phyloP scores from a whole-genome alignment of 2,797 vertebrate species.

The Tokudaia muenninki region DNA sequence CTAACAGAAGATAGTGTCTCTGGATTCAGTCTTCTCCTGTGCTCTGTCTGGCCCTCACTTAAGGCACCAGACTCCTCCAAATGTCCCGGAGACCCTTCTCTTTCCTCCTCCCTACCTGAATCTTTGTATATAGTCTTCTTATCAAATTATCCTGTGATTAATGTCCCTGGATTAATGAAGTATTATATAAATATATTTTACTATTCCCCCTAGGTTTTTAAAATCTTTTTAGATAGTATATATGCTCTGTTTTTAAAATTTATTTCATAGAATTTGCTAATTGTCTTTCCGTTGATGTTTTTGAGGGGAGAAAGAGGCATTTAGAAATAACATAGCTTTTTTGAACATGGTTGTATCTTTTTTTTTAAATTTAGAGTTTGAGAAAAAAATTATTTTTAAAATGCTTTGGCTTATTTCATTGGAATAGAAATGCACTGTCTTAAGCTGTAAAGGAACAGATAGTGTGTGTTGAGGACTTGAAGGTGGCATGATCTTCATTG shows the following conservation, averaged over 20 bases:
- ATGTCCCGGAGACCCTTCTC: not conserved
- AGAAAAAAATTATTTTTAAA: conserved; percentile 14
- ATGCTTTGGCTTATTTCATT: not conserved
- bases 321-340: not conserved
- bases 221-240: not conserved
- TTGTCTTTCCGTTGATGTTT: not conserved
- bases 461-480: not conserved
- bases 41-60: no score
- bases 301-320: not conserved
- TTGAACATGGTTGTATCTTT: not conserved
- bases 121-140: not conserved
- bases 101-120: not conserved
- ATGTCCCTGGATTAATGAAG: not conserved
- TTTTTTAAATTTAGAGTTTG: not conserved
- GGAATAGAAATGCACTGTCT: not conserved
- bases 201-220: not conserved
- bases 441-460: not conserved
- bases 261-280: not conserved
- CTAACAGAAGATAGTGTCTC: not conserved
- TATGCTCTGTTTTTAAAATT: not conserved
- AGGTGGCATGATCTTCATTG: not conserved
- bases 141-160: not conserved
- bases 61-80: not conserved
- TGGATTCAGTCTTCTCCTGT: accelerated
- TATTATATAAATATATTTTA: not conserved